phyloP scores from a whole-genome alignment of 2,113 vertebrate genomes.

The Sterna hirundo region DNA sequence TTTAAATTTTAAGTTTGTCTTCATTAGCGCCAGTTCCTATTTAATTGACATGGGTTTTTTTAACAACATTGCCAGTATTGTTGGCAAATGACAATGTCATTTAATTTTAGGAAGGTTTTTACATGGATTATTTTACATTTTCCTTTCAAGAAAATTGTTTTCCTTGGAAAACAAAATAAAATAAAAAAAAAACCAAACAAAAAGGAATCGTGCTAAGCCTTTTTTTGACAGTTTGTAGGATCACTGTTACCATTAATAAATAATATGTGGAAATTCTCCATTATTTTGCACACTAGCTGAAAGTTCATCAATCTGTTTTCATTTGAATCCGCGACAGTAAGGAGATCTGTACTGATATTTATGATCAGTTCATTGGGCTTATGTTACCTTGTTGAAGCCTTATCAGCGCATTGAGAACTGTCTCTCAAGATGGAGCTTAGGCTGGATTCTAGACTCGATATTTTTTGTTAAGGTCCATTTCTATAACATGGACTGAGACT shows the following conservation, averaged over 20 bases:
- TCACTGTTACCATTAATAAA: not conserved
- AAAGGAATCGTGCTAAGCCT: not conserved
- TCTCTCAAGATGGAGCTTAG: not conserved
- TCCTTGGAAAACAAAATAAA: not conserved
- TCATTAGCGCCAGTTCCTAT: not conserved
- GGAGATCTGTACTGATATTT: not conserved
- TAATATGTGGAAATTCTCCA: not conserved
- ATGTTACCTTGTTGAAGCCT: not conserved
- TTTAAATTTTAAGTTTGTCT: not conserved
- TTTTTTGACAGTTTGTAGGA: not conserved
- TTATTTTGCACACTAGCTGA: not conserved
- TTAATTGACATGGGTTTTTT: not conserved
- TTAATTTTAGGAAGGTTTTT: not conserved
- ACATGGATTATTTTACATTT: not conserved
- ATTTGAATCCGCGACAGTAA: not conserved
- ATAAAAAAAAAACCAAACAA: not conserved
- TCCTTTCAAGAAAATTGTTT: not conserved
- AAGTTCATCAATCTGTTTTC: not conserved
- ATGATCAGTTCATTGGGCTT: not conserved
- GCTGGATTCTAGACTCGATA: not conserved
- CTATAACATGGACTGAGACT: not conserved
- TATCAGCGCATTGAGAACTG: not conserved
- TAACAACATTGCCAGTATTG: not conserved
- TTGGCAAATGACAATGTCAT: not conserved
- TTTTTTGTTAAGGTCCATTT: not conserved